phyloP scores from a whole-genome alignment of 2,113 vertebrate genomes.

The Mormyrus lacerda region DNA sequence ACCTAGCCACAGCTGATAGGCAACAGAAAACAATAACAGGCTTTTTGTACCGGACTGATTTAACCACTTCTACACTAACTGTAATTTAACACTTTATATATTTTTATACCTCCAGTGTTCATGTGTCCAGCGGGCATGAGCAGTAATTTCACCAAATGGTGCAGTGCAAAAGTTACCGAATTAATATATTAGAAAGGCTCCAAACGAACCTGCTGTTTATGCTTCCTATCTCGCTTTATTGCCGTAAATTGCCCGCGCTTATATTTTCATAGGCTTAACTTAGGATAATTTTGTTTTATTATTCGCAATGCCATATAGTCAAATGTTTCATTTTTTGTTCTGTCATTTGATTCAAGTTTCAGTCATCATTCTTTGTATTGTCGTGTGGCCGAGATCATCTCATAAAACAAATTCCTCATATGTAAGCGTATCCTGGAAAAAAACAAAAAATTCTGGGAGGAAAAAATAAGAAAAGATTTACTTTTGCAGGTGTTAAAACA shows the following conservation, averaged over 20 bases:
- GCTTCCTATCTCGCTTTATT: not conserved
- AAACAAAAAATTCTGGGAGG: not conserved
- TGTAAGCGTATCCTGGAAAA: not conserved
- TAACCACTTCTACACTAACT: not conserved
- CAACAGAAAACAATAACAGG: not conserved
- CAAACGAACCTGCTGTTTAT: not conserved
- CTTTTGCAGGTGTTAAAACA: not conserved
- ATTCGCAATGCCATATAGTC: not conserved
- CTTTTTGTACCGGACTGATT: not conserved
- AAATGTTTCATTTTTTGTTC: not conserved
- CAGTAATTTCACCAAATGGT: not conserved
- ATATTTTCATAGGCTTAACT: not conserved
- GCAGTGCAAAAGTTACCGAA: not conserved
- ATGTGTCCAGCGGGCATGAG: not conserved
- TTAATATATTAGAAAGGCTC: not conserved
- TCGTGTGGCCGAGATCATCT: not conserved
- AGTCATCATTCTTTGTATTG: not conserved
- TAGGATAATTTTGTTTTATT: not conserved
- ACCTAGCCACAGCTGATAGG: not conserved
- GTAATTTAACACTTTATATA: not conserved
- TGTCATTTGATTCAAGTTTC: not conserved
- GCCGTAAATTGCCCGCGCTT: not conserved
- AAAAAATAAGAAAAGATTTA: not conserved
- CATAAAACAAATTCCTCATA: not conserved
- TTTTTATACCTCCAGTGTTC: not conserved